Evolutionary conservation across 1,140 invertebrate species (phyloP), one percentile per base, ranked within the genome.

Genomic region (Ceratoteleas bidentatus): DNA sequence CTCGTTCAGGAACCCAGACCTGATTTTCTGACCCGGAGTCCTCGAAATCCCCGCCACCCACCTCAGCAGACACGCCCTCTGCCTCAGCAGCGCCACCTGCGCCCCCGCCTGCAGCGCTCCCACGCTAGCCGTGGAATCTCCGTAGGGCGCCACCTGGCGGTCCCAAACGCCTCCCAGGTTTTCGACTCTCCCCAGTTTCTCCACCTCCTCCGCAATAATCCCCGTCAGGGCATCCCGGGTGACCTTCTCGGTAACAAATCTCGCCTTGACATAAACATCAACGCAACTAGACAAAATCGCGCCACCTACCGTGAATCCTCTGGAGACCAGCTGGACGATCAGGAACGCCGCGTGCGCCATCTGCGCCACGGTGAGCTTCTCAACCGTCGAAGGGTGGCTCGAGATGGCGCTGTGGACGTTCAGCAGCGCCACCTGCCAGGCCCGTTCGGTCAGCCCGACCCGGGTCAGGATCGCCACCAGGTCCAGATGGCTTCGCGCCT

Each of bases 251-350:
- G 72, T 83, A 38, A 92, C 88, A 43, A 91, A 92, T 82, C 93
- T 91, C 0, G 93, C 92, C 86, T 94, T 95, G 14, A 95, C 92
- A 84, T 96, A 96, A 24, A 96, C 93, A 85, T 96, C 95, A 0
- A 92, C 87, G 79, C 94, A 94, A 45, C 93, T 92, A 33, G 92
- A 92, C 8, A 87, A 81, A 65, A 96, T 89, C 3, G 94, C 93
- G 45, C 91, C 89, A 5, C 83, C 78, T 16, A 92, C 81, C 6
- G 92, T 80, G 54, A 94, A 92, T 1, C 95, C 95, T 65, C 94
- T 90, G 1, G 92, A 87, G 43, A 94, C 82, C 87, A 95, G 94
- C 87, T 96, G 95, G 13, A 89, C 92, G 14, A 93, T 92, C 45
- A 96, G 86, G 85, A 93, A 93, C 0, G 93, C 92, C 0, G 92